A percentile compares a stretch with the other conserved stretches of the same genome.
These are phyloP conservation scores for Schmidtea mediterranea DNA, from an alignment of 1,140 invertebrate genomes.

Conservation along the genomic window DNA sequence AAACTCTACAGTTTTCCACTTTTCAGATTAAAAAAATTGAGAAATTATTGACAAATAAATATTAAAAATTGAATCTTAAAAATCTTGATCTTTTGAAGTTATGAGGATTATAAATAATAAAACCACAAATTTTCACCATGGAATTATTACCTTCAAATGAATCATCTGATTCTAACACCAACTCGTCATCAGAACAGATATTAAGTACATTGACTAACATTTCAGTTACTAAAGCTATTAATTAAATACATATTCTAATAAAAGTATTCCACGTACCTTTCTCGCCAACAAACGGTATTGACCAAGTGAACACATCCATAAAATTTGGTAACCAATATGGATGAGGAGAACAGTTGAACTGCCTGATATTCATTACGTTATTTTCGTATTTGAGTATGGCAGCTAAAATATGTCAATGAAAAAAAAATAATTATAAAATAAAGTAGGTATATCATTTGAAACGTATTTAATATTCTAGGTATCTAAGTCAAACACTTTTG, in stretches of 20 bases:
- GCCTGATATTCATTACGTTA: constrained; percentile 99
- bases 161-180: constrained; percentile 51
- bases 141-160: background rate
- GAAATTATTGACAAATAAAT: no score
- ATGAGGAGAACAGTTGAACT: constrained; percentile 99
- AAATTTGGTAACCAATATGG: constrained; percentile 99
- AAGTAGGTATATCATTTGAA: no score
- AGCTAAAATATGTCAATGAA: constrained; percentile 34
- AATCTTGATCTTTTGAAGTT: no score
- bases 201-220: constrained; percentile 98
- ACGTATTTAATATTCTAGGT: no score
- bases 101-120: no score
- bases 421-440: no score
- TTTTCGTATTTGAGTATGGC: constrained; percentile 99
- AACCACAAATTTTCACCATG: no score
- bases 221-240: constrained; percentile 51
- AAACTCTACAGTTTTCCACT: no score
- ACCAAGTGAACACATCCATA: constrained; percentile 99
- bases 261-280: constrained; percentile 30
- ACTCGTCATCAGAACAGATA: constrained; percentile 98
- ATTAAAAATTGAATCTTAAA: no score
- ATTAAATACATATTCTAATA: background rate
- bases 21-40: no score
- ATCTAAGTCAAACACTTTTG: no score
- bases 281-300: constrained; percentile 94